Evolutionary conservation across 2,888 invertebrate species (phyloP).

Genomic region (Eurytoma adleriae): DNA sequence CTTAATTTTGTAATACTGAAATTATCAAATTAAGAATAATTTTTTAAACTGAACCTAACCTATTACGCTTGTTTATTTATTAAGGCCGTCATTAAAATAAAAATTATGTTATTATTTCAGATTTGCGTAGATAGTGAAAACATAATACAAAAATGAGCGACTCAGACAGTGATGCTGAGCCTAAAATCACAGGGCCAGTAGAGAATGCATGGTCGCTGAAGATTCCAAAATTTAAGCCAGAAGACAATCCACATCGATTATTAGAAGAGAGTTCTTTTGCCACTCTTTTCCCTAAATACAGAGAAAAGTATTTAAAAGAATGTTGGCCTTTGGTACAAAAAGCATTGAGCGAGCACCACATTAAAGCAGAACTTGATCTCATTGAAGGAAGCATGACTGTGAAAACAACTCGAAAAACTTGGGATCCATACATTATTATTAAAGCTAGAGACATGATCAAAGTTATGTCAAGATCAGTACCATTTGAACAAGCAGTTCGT

Average conservation of each 20-base stretch:
- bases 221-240: slow-evolving; percentile 90
- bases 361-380: slow-evolving; percentile 93
- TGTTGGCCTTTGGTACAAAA: slow-evolving; percentile 97
- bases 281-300: slow-evolving; percentile 96
- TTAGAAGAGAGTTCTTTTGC: slow-evolving; percentile 97
- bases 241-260: slow-evolving; percentile 93
- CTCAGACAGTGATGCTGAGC: slow-evolving; percentile 69
- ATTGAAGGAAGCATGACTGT: slow-evolving; percentile 97
- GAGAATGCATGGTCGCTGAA: slow-evolving; percentile 92
- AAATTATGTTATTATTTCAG: slow-evolving; percentile 8
- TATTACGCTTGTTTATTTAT: slow-evolving; percentile 6
- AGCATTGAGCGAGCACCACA: slow-evolving; percentile 85
- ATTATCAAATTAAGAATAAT: background rate
- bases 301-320: slow-evolving; percentile 96
- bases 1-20: background rate
- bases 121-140: background rate
- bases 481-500: slow-evolving; percentile 94
- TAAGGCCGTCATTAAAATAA: background rate
- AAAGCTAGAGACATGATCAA: slow-evolving; percentile 98
- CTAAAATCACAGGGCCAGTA: slow-evolving; percentile 78
- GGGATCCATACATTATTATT: slow-evolving; percentile 98
- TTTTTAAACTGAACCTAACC: background rate
- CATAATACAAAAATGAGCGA: slow-evolving; percentile 66
- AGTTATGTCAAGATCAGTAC: slow-evolving; percentile 95
- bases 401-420: slow-evolving; percentile 95